Evolutionary conservation across 2,113 vertebrate species (phyloP).

Genomic region (Mesitornis unicolor): DNA sequence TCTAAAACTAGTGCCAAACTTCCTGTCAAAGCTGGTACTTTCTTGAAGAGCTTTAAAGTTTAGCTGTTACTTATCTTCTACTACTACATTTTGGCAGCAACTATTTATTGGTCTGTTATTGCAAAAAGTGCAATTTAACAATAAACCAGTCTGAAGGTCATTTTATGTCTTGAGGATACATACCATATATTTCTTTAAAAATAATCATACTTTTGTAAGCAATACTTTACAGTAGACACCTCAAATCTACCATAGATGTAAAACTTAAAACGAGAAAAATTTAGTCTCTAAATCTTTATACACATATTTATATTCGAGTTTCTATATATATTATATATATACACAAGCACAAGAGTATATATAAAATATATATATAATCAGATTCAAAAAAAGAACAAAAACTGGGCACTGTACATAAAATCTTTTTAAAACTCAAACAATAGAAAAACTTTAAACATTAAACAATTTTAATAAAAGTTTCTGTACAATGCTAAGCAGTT

Average conservation of each 20-base stretch:
- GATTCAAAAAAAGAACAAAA: constrained; percentile 82
- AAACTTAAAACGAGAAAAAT: constrained; percentile 84
- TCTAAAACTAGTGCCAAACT: constrained; percentile 58
- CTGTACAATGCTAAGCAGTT: constrained; percentile 96
- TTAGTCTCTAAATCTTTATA: constrained; percentile 82
- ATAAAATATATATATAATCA: constrained; percentile 87
- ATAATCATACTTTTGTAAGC: constrained; percentile 83
- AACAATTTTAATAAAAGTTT: constrained; percentile 92
- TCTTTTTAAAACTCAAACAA: constrained; percentile 87
- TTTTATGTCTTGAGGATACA: constrained; percentile 81
- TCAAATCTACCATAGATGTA: constrained; percentile 84
- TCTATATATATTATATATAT: constrained; percentile 86
- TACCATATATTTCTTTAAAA: constrained; percentile 86
- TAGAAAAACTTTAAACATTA: constrained; percentile 95
- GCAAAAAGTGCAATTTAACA: constrained; percentile 81
- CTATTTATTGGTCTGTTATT: constrained; percentile 80
- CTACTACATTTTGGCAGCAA: constrained; percentile 76
- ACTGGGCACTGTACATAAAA: constrained; percentile 83
- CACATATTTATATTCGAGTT: constrained; percentile 81
- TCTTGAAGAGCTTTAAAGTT: constrained; percentile 60
- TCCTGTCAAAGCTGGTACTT: constrained; percentile 50
- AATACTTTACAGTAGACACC: constrained; percentile 87
- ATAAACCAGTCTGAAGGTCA: constrained; percentile 83
- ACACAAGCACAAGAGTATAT: constrained; percentile 80
- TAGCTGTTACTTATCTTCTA: constrained; percentile 67